Conservation (phyloP, 2,888 invertebrate genomes). For the Erynnis tages region DNA sequence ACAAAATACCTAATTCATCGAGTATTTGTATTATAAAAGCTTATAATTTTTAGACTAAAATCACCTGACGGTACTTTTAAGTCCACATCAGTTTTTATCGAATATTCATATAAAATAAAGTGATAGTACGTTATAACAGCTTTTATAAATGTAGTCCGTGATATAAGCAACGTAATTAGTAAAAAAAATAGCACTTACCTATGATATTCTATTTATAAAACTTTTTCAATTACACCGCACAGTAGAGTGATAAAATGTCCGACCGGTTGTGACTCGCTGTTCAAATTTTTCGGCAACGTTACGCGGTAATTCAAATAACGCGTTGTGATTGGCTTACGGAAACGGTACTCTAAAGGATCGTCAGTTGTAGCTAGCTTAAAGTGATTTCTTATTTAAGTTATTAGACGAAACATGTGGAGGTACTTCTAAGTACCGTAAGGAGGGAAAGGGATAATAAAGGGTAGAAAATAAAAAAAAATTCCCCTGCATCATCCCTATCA, state of each 20-base stretch:
- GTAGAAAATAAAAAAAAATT: too few relatives aligned
- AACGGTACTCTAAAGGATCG: constrained; percentile 21
- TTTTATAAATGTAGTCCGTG: neutral
- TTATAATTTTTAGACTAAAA: constrained; percentile 11
- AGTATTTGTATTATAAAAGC: constrained; percentile 2
- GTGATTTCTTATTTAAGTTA: constrained; percentile 26
- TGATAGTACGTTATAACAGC: constrained; percentile 1
- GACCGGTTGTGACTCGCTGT: constrained; percentile 18
- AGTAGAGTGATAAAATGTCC: constrained; percentile 15
- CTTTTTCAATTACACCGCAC: constrained; percentile 21
- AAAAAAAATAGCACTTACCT: constrained; percentile 28
- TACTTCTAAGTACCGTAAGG: constrained; percentile 25
- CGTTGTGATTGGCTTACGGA: constrained; percentile 18
- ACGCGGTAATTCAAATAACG: constrained; percentile 17
- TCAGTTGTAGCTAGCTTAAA: constrained; percentile 20
- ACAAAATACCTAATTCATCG: constrained; percentile 17
- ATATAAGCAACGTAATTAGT: constrained; percentile 9
- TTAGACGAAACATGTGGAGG: constrained; percentile 28
- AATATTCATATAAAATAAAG: constrained; percentile 8
- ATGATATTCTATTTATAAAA: constrained; percentile 29
- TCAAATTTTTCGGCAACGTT: constrained; percentile 6
- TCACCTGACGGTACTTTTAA: constrained; percentile 9
- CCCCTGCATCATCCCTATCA: too few relatives aligned
- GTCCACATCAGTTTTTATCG: constrained; percentile 14
- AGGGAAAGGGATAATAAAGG: constrained; percentile 30